Evolutionary conservation across 1,140 invertebrate species (phyloP), one percentile per base, ranked within the genome.

Genomic region (Lasioglossum albipes): DNA sequence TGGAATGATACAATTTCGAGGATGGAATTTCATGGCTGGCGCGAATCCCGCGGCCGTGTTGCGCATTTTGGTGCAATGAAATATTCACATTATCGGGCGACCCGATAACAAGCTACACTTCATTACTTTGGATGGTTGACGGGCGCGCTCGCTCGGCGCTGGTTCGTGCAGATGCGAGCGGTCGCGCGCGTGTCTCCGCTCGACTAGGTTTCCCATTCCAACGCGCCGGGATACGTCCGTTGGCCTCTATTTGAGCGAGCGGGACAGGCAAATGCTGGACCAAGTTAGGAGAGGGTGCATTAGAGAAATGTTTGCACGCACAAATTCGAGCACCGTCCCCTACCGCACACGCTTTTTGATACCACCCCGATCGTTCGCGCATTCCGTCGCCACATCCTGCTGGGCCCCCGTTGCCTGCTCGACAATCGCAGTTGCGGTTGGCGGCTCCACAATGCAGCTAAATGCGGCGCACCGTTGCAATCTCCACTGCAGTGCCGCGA

Each of bases 11-110:
- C 67, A 76, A 87, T 86, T 88, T 83, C 78, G 65, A 80, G 81
- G 52, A 69, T 74, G 74, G 70, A 59, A 77, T 70, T 81, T 75
- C 77, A 36, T 45, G 71, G 57, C 80, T 76, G 41, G 18, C 42
- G 62, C 6, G 67, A n/a, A 18, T 20, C 16, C 27, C 20, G 31
- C 7, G 20, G 22, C 4, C 5, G 10, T n/a, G 62, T 41, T 71
- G 74, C 68, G 57, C 57, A 36, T 77, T 87, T 86, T 65, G 81
- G 27, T 68, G 72, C 69, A 84, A 88, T 80, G 78, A 88, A 89
- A 89, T 88, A 88, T 89, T 88, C 82, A 81, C 81, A 83, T 87
- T 88, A 89, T 80, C 86, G 67, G 16, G 42, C 52, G 45, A 42
- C 67, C 57, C 62, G 57, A 59, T 83, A 80, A 88, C 80, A 61